phyloP scores from a whole-genome alignment of 2,113 vertebrate species.

The Turdus rufiventris region DNA sequence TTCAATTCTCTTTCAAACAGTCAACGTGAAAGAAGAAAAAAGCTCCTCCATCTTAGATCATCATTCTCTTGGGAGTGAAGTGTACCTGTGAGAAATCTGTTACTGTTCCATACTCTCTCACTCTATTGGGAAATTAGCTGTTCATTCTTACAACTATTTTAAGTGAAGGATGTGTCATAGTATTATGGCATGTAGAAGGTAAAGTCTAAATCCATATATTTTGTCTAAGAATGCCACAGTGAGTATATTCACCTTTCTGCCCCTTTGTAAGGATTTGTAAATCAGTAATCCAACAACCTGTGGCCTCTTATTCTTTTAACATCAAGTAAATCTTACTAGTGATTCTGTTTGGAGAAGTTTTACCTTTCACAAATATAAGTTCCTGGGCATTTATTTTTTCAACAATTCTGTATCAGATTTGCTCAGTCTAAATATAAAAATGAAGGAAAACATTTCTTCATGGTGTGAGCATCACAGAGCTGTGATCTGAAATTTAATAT shows the following conservation, averaged over 20 bases:
- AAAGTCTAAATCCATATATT: neutral
- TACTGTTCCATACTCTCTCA: neutral
- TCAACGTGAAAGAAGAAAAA: neutral
- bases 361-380: neutral
- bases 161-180: neutral
- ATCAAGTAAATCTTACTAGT: neutral
- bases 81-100: neutral
- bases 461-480: neutral
- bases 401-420: neutral
- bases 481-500: conserved; percentile 18
- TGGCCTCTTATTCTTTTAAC: neutral
- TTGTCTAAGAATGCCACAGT: neutral
- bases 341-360: neutral
- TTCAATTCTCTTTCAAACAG: neutral
- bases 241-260: neutral
- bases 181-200: neutral
- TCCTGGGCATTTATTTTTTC: neutral
- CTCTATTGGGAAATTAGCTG: neutral
- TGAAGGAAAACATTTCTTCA: neutral
- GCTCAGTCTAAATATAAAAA: neutral
- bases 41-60: neutral
- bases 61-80: neutral
- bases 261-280: neutral
- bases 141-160: neutral
- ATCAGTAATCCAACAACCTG: neutral